A percentile compares a stretch with the other conserved stretches of the same genome.
Evolutionary conservation across 2,888 invertebrate genomes (phyloP).

Genomic region (Pollenia amentaria): DNA sequence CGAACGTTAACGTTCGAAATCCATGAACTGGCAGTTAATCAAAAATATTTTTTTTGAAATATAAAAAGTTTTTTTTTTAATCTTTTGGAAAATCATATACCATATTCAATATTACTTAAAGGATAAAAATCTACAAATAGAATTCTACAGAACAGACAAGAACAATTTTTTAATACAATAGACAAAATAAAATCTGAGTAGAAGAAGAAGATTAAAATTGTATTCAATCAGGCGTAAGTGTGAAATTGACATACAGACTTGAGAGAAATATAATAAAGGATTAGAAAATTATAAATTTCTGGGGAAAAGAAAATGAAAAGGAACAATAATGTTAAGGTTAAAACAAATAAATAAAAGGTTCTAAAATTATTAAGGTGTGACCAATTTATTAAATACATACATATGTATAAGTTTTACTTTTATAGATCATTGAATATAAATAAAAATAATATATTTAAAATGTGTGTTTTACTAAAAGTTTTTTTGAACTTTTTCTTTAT

Average conservation of each 20-base stretch:
- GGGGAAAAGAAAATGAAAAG: neutral
- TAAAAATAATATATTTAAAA: too few relatives aligned
- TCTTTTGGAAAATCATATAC: neutral
- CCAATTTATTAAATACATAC: neutral
- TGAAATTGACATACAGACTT: constrained; percentile 52
- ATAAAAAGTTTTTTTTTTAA: too few relatives aligned
- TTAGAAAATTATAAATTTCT: constrained; percentile 23
- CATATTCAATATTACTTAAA: neutral
- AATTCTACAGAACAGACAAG: neutral
- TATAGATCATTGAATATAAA: too few relatives aligned
- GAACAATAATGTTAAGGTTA: neutral
- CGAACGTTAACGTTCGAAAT: too few relatives aligned
- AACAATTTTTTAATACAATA: neutral
- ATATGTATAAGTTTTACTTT: too few relatives aligned
- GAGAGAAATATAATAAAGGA: constrained; percentile 31
- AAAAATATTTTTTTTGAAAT: too few relatives aligned
- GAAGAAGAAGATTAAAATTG: constrained; percentile 24
- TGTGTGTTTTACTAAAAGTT: too few relatives aligned
- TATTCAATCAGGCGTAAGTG: constrained; percentile 57
- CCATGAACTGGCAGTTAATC: too few relatives aligned
- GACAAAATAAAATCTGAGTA: neutral
- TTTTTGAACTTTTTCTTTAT: too few relatives aligned
- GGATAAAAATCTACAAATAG: neutral
- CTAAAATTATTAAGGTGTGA: neutral
- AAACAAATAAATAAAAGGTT: neutral